Base-by-base conservation (phyloP, 2,113 vertebrate species). In the Dinomys branickii region DNA sequence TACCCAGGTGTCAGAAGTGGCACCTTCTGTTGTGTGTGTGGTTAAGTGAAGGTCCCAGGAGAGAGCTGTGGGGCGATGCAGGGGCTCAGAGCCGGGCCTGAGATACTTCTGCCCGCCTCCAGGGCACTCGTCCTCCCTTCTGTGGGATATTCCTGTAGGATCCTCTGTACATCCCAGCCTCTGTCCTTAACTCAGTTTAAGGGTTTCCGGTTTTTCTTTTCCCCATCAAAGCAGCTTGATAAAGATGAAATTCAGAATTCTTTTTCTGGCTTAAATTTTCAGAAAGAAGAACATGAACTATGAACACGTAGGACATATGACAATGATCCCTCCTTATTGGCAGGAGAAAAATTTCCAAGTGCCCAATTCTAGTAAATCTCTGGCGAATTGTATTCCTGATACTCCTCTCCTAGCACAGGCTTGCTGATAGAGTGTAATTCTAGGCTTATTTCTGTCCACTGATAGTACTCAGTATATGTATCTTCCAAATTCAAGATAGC, bases 401-500 rank as follows among this genome's bases (percentile, higher is more conserved):
- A 61, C 41, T 84, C 75, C 14, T 84, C 41, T 28, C 67, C 41
- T 11, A 90, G 85, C 6, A 56, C 67, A 35, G 84, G 90, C 67
- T 44, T 5, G 16, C 9, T 28, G 78, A 54, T 50, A 26, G 65
- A 61, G 17, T 22, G 41, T 33, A 58, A 54, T 90, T 88, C 33
- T 84, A 16, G 33, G 52, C 30, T 84, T 91, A 50, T 94, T 92
- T 88, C 69, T 96, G 91, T 82, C 82, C 75, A 13, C 52, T 56
- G 50, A 30, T 75, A 44, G 26, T 75, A 71, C 30, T 73, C 4
- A 0, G n/a, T 38, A 44, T 14, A 88, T 13, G 80, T 10, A 90
- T 8, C 95, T 95, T 88, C 63, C 47, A 94, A 86, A 88, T 94
- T 96, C 59, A 92, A 89, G 95, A 95, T 85, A 77, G 56, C 88